These are phyloP conservation scores for Bolinopsis microptera DNA, from an alignment of 37 sponge, comb jelly and placozoan species.

Conservation along the genomic window DNA sequence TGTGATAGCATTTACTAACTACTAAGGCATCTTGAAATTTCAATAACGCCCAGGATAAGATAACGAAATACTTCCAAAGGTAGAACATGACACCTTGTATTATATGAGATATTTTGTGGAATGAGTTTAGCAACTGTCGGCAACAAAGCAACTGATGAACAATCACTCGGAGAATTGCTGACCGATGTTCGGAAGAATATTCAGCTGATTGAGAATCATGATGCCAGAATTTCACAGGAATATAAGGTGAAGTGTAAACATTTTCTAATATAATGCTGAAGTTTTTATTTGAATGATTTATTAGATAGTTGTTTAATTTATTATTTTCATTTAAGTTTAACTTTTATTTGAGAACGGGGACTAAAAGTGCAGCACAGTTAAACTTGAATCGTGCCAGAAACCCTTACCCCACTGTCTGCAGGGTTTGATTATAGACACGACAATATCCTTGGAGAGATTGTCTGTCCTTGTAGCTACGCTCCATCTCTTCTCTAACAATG, in stretches of 20 bases:
- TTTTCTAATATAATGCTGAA: neutral
- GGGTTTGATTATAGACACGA: neutral
- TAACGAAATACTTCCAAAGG: neutral
- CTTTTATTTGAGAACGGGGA: too few relatives aligned
- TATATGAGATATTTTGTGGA: neutral
- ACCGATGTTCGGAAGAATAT: neutral
- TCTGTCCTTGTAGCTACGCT: conserved; percentile 8
- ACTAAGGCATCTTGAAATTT: too few relatives aligned
- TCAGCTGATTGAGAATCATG: conserved; percentile 34
- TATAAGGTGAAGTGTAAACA: conserved; percentile 7
- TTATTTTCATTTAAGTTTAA: too few relatives aligned
- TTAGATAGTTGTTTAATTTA: too few relatives aligned
- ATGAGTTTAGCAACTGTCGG: conserved; percentile 29
- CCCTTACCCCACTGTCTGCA: too few relatives aligned
- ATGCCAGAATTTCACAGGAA: conserved; percentile 31
- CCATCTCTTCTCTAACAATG: conserved; percentile 56
- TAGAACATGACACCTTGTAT: too few relatives aligned
- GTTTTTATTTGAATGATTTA: neutral
- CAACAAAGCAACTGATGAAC: neutral
- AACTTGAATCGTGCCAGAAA: too few relatives aligned
- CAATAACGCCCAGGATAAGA: too few relatives aligned
- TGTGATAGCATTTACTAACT: too few relatives aligned
- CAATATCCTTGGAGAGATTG: neutral
- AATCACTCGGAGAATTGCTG: conserved; percentile 14
- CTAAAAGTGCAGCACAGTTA: too few relatives aligned